phyloP scores from a whole-genome alignment of 2,113 vertebrate species.

The Vicugna pacos region DNA sequence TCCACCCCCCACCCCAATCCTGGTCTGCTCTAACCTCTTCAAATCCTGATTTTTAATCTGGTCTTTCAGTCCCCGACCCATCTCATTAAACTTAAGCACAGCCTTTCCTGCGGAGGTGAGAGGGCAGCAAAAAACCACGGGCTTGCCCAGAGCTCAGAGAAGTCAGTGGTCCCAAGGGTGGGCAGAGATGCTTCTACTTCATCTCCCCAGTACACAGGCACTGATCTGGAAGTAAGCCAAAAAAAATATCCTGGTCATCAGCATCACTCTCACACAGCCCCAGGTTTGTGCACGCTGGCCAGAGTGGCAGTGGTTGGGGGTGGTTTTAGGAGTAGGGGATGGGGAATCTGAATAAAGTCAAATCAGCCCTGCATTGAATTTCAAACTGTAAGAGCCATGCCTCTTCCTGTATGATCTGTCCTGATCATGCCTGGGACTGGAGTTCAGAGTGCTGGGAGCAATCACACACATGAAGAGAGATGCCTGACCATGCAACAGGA shows the following conservation, averaged over 20 bases:
- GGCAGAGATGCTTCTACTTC: neutral
- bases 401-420: neutral
- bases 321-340: neutral
- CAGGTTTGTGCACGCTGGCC: neutral
- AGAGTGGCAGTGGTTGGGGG: neutral
- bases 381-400: neutral
- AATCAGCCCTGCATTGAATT: neutral
- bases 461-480: neutral
- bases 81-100: neutral
- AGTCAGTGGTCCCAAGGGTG: neutral
- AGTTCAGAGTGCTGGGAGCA: neutral
- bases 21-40: neutral
- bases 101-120: neutral
- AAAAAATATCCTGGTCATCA: neutral
- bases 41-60: neutral
- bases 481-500: fast-evolving
- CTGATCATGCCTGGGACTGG: neutral
- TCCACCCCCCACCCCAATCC: too few species aligned
- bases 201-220: fast-evolving
- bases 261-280: fast-evolving
- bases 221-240: neutral
- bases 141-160: neutral
- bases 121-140: too few species aligned
- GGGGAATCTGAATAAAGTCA: neutral
- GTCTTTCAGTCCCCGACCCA: neutral